Conservation (phyloP, 2,113 vertebrate species). For the Rhinopithecus roxellana region DNA sequence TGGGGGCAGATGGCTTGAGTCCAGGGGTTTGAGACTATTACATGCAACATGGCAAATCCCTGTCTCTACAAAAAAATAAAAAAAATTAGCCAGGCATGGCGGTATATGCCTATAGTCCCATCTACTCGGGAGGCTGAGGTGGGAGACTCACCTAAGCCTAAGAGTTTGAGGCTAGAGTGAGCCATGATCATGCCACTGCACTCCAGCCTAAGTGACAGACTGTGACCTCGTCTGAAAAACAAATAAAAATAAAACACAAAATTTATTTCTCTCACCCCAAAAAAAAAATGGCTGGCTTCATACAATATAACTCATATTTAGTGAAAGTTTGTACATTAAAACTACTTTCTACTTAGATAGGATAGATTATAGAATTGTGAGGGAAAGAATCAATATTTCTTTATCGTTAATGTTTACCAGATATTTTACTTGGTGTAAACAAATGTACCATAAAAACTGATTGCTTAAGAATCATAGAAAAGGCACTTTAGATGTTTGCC, state of each 20-base stretch:
- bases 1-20: no score
- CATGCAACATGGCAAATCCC: no score
- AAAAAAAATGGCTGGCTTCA: background rate
- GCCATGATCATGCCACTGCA: no score
- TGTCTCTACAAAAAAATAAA: no score
- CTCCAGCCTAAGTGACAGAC: no score
- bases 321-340: background rate
- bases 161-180: no score
- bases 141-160: no score
- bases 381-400: background rate
- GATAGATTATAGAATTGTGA: background rate
- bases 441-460: background rate
- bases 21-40: no score
- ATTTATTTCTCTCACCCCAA: background rate
- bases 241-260: background rate
- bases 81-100: no score
- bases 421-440: background rate
- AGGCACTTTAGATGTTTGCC: background rate
- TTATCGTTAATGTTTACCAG: background rate
- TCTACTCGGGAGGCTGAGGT: no score
- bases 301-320: background rate
- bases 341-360: background rate
- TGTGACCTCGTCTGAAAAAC: no score
- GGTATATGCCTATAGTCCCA: no score
- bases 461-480: background rate